Base-by-base conservation (phyloP, 1,140 invertebrate genomes). In the Aphelenchoides besseyi region DNA sequence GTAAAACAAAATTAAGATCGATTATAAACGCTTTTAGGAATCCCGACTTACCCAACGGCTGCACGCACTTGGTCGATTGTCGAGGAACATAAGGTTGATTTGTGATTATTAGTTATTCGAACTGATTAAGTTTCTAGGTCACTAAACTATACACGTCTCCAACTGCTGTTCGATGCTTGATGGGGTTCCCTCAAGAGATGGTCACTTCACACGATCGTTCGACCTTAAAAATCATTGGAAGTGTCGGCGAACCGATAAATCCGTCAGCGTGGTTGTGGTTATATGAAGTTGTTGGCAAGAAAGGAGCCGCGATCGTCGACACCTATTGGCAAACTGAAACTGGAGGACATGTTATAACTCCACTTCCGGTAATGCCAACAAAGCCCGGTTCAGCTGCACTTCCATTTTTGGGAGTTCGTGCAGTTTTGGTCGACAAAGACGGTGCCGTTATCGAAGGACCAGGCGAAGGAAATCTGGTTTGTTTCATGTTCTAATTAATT, bases 241-340 rank as follows among this genome's bases (percentile, higher is more conserved):
- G 92, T 57, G 95, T 98, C 0, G 89, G 95, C 12, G 95, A 98
- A 84, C 96, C 95, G 1, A 98, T 98, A 57, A 98, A 98, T 86
- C 91, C 94, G 0, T 94, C 97, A 85, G 95, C 95, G 1, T 98
- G 96, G 96, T 82, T 92, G 16, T 98, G 95, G 96, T 97, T 96
- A 85, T 91, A 97, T 85, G 89, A 90, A 74, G 82, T 92, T 2
- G 90, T 97, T 1, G 95, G 95, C 2, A 69, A 82, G 37, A 30
- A 55, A 18, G 41, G 68, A 3, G 77, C 76, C 37, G 92, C 93
- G 57, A 93, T 98, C 82, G 92, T 93, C 0, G 96, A 99, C 82
- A 99, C 96, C 0, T 99, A 95, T 86, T 98, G 95, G 95, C 95
- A 98, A 86, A 98, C 96, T 0, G 95, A 98, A 88, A 98, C 95